Percentiles rank a stretch among this genome's conserved stretches.
phyloP scores from a whole-genome alignment of 1,140 invertebrate genomes.

The Babylonia areolata region DNA sequence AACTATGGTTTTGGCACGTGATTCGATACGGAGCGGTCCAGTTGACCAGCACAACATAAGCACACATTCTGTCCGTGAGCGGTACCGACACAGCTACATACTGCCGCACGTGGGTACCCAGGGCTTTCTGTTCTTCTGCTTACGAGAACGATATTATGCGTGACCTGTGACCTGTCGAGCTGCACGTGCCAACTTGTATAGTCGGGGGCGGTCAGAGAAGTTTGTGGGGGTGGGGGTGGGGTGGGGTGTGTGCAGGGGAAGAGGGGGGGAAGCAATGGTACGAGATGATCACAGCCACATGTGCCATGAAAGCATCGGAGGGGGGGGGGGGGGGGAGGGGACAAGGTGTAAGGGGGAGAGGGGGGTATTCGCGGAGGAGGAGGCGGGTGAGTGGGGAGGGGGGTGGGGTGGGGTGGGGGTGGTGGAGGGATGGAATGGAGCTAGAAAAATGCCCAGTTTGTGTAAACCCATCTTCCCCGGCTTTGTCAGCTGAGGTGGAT shows the following conservation, averaged over 20 bases:
- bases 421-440: background rate
- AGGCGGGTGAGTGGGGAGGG: background rate
- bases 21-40: too few species aligned
- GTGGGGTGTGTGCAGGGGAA: too few species aligned
- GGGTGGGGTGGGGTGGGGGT: background rate
- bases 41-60: too few species aligned
- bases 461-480: background rate
- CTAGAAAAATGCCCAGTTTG: background rate
- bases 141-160: background rate
- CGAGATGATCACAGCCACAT: background rate
- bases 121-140: background rate
- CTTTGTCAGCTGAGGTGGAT: background rate
- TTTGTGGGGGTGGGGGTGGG: too few species aligned
- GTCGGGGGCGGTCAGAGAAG: background rate
- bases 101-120: background rate
- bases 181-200: conserved; percentile 6
- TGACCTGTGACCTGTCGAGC: background rate
- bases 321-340: background rate
- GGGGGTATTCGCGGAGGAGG: background rate
- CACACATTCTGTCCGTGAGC: too few species aligned
- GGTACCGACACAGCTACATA: conserved; percentile 3
- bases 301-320: background rate
- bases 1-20: too few species aligned
- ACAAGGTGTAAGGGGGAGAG: background rate
- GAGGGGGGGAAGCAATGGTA: background rate